Evolutionary conservation across 2,888 invertebrate genomes (phyloP).

Genomic region (Tachystola acroxantha): DNA sequence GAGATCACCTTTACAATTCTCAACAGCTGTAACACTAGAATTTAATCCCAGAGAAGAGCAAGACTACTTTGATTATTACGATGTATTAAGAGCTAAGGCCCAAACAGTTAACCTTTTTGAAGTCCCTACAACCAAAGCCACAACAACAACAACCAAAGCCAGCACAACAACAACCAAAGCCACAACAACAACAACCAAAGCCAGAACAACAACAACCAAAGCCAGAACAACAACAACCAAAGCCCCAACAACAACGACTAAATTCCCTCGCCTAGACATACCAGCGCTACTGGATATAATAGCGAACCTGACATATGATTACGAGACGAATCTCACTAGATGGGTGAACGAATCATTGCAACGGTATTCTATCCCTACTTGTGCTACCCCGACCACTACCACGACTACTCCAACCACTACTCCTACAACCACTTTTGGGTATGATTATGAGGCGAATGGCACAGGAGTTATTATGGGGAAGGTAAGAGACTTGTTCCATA

Average conservation of each 20-base stretch:
- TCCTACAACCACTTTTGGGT: constrained; percentile 15
- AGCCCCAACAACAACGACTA: constrained; percentile 3
- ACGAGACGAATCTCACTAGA: constrained; percentile 36
- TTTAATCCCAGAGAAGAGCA: too few species aligned
- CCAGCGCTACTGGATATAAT: constrained; percentile 32
- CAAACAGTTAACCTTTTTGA: too few species aligned
- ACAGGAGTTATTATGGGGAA: constrained; percentile 36
- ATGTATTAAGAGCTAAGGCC: too few species aligned
- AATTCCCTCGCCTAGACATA: constrained; percentile 21
- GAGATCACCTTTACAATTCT: too few species aligned
- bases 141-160: too few species aligned
- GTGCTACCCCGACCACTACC: constrained; percentile 17
- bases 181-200: too few species aligned
- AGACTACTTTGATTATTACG: too few species aligned
- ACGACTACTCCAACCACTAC: constrained; percentile 14
- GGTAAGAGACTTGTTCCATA: too few species aligned
- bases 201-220: constrained; percentile 8
- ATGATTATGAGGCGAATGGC: constrained; percentile 16
- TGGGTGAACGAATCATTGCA: constrained; percentile 33
- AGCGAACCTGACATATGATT: constrained; percentile 36
- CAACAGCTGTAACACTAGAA: too few species aligned
- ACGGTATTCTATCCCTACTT: constrained; percentile 32
- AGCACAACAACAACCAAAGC: too few species aligned
- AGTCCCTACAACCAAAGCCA: too few species aligned
- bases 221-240: constrained; percentile 7